Evolutionary conservation across 1,140 invertebrate species (phyloP), one percentile per base, ranked within the genome.

Genomic region (Drosophila miranda): DNA sequence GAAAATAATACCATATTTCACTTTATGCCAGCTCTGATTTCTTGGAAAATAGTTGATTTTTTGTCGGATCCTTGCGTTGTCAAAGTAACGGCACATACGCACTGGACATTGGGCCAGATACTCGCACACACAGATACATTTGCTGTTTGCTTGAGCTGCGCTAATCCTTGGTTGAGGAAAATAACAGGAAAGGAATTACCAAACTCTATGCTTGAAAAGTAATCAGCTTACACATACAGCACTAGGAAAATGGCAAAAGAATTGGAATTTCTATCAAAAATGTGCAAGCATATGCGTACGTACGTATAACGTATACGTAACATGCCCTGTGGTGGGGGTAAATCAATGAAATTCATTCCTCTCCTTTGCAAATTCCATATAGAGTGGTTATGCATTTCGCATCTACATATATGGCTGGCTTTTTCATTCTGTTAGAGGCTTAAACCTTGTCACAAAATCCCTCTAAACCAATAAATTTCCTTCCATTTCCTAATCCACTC

Each of bases 171-270:
- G 43, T 59, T 61, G 56, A 49, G 21, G 48, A 68, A 63, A 48
- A 70, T 26, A 38, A 0, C 16, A 16, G 55, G 34, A 48, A 48
- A 41, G 49, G 34, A 68, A 1, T n/a, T n/a, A n/a, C 30, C 11
- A 2, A 23, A 23, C 23, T 9, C 2, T 64, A 48, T 50, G 41
- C 61, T 60, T 58, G 53, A 43, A 84, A 42, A 23, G 14, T 81
- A 81, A 76, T 69, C 77, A 77, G 80, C 75, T 84, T 77, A 73
- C 46, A 43, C 21, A 51, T 58, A 34, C 64, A 21, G 50, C 41
- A 30, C 41, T 0, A 5, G 34, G 3, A 38, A 28, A 54, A 28
- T 38, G 42, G 46, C 51, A 34, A 51, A 71, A 71, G 30, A 45
- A 34, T n/a, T 28, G 23, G 42, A 48, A 58, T 42, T 48, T 56